Percentiles rank a stretch among this genome's conserved stretches.
Conservation (phyloP, 2,113 vertebrate genomes). For the Falcunculus frontatus region DNA sequence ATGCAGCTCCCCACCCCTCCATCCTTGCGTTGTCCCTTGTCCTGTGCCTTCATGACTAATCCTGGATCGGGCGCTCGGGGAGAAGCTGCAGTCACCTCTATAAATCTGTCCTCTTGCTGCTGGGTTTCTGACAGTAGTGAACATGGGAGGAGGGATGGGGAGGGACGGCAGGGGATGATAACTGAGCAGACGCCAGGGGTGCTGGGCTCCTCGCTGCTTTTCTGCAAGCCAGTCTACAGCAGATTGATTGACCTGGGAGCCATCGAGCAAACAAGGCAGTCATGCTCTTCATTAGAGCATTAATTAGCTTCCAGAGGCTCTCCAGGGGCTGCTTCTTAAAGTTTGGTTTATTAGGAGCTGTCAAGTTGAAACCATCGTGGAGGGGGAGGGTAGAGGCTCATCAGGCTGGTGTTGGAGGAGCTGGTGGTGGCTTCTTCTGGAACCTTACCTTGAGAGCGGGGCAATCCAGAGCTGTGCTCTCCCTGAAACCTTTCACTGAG, state of each 20-base stretch:
- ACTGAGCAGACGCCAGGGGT: not conserved
- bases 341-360: constrained; percentile 15
- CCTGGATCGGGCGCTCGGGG: fast-evolving
- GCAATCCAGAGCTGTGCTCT: not conserved
- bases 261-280: not conserved
- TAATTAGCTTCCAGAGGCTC: constrained; percentile 28
- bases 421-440: not conserved
- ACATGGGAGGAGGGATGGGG: not conserved
- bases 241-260: constrained; percentile 43
- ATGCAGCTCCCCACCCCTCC: not conserved
- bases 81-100: not conserved
- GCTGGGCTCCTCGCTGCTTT: not conserved
- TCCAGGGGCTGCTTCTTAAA: not conserved
- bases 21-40: fast-evolving
- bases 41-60: not conserved
- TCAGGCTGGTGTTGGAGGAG: not conserved
- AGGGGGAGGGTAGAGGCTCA: not conserved
- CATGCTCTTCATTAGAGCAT: constrained; percentile 29
- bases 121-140: constrained; percentile 22
- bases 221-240: not conserved
- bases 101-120: constrained; percentile 24
- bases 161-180: not conserved
- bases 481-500: not conserved
- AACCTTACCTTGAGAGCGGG: not conserved
- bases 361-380: not conserved